Evolutionary conservation across 2,113 vertebrate genomes (phyloP).

Genomic region (Coryphaenoides rupestris): DNA sequence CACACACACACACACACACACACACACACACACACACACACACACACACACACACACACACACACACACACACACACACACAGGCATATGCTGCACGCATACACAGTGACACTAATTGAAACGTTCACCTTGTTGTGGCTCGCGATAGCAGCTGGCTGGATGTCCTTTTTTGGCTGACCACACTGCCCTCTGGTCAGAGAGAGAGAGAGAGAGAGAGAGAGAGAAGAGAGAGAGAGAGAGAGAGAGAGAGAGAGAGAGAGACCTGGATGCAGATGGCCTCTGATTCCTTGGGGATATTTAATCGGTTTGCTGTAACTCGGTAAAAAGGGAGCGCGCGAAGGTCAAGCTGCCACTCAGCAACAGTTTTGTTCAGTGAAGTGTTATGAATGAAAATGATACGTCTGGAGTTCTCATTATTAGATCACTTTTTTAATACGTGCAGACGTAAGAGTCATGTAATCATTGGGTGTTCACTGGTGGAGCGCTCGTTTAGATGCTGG

Average conservation of each 20-base stretch:
- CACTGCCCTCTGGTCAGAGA: constrained; percentile 2
- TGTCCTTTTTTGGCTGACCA: constrained; percentile 37
- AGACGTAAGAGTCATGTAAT: no score
- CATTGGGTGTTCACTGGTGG: no score
- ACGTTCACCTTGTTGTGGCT: not conserved
- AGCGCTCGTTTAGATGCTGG: no score
- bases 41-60: not conserved
- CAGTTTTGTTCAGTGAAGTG: not conserved
- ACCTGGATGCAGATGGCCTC: constrained; percentile 33
- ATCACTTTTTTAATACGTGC: no score
- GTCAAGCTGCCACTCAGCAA: constrained; percentile 15
- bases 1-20: not conserved
- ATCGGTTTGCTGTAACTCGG: constrained; percentile 4
- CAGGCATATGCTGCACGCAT: not conserved
- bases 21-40: not conserved
- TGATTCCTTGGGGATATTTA: constrained; percentile 12
- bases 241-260: not conserved
- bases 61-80: not conserved
- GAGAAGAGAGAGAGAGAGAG: not conserved
- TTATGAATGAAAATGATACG: not conserved
- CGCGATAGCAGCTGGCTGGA: constrained; percentile 26
- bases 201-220: not conserved
- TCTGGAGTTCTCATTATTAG: not conserved
- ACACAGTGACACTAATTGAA: not conserved
- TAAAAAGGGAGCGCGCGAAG: not conserved